phyloP scores from a whole-genome alignment of 1,140 invertebrate genomes.

The Calephelis virginiensis region DNA sequence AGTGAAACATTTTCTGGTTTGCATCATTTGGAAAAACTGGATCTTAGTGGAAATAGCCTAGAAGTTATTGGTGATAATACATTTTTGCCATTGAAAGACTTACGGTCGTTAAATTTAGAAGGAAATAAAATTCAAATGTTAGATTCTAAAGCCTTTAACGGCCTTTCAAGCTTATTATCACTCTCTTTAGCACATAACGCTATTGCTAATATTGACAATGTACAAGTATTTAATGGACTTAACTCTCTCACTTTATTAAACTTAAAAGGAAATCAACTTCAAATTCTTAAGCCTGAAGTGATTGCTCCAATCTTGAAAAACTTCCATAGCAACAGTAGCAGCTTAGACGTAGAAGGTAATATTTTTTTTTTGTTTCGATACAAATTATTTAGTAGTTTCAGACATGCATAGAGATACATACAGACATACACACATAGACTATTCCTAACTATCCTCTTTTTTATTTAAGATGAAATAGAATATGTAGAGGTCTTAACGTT shows the following conservation, averaged over 20 bases:
- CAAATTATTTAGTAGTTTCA: too few species aligned
- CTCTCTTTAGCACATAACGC: constrained; percentile 86
- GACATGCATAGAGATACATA: too few species aligned
- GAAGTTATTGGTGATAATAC: constrained; percentile 85
- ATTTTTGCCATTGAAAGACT: constrained; percentile 84
- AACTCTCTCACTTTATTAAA: constrained; percentile 80
- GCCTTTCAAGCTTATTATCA: constrained; percentile 81
- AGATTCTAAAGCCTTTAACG: constrained; percentile 84
- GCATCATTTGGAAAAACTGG: constrained; percentile 81
- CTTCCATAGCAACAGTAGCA: constrained; percentile 82
- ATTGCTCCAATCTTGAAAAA: constrained; percentile 86
- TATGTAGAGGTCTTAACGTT: too few species aligned
- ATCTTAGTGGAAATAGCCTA: constrained; percentile 83
- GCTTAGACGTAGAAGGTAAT: constrained; percentile 78
- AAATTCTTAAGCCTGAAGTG: constrained; percentile 83
- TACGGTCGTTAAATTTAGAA: constrained; percentile 85
- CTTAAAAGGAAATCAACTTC: constrained; percentile 84
- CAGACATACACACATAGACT: too few species aligned
- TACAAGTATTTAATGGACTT: constrained; percentile 81
- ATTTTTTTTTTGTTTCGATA: constrained; percentile 12
- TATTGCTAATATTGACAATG: constrained; percentile 81
- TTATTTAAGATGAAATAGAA: too few species aligned
- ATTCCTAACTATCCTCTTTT: too few species aligned
- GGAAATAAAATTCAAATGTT: constrained; percentile 84
- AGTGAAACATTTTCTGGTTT: constrained; percentile 85